These are phyloP conservation scores for Argya squamiceps DNA, from an alignment of 2,797 vertebrate genomes.

Conservation along the genomic window DNA sequence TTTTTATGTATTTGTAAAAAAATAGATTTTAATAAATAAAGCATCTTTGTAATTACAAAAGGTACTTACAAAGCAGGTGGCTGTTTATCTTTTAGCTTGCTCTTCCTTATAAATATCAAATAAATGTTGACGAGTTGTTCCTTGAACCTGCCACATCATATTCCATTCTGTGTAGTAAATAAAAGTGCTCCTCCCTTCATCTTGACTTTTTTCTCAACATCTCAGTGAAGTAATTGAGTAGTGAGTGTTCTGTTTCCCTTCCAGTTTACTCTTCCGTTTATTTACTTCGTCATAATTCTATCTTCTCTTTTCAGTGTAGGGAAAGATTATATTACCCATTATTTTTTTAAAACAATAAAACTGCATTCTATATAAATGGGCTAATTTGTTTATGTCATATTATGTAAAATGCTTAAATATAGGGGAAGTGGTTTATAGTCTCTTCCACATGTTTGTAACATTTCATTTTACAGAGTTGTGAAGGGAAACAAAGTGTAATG, in stretches of 20 bases:
- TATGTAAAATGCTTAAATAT: neutral
- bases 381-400: neutral
- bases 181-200: constrained; percentile 75
- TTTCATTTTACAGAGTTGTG: neutral
- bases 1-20: neutral
- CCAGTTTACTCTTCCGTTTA: neutral
- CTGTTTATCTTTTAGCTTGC: neutral
- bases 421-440: neutral
- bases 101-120: neutral
- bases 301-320: neutral
- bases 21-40: neutral
- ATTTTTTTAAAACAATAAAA: neutral
- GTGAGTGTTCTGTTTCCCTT: neutral
- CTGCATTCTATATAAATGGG: neutral
- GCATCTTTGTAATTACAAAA: neutral
- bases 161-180: constrained; percentile 70
- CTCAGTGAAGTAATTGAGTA: constrained; percentile 4
- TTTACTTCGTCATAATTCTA: constrained; percentile 9
- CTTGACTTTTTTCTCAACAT: constrained; percentile 21
- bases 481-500: neutral
- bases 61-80: constrained; percentile 46
- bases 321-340: neutral
- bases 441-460: neutral
- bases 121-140: neutral
- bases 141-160: constrained; percentile 49